Evolutionary conservation across 2,797 vertebrate species (phyloP), one percentile per base, ranked within the genome.

Genomic region (Alexandromys oeconomus): DNA sequence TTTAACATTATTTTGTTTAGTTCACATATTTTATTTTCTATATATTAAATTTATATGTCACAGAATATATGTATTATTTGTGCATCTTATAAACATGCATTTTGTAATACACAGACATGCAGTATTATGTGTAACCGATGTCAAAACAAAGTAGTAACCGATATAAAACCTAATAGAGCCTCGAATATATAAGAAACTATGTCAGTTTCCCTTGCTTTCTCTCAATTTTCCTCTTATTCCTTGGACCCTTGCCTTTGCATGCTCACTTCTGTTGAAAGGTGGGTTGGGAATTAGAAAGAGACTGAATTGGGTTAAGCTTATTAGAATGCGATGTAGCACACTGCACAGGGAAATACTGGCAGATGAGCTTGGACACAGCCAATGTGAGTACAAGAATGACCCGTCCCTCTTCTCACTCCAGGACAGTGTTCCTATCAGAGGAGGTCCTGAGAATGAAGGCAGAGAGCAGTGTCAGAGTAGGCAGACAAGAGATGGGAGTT

Each of bases 311-410:
- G 89, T 67, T 90, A 74, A 95, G 82, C 74, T 93, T 86, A 93
- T 94, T 96, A 95, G 79, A 84, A 95, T 97, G 85, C 91, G 90
- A 77, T 88, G 63, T n/a, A 57, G 54, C 57, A 40, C 79, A 69
- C 15, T 29, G 61, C 86, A 29, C 34, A 87, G 92, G 79, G 74
- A 84, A 87, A 73, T 94, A 73, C 31, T 95, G 94, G 96, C 88
- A 92, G 78, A 95, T 87, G 88, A 87, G 51, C 88, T 92, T 87
- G 88, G 90, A 31, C 90, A 57, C 43, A 76, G 87, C 46, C 94
- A 84, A 96, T 88, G 87, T 40, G 79, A 95, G 90, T 67, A 82
- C 40, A 87, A 86, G 86, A 93, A 73, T 73, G 92, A 87, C 93
- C 69, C 67, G 78, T 71, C 79, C 43, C 54, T 92, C 78, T 95